Evolutionary conservation across 1,140 invertebrate genomes (phyloP), one percentile per base, ranked within the genome.

Genomic region (Drosophila nannoptera): DNA sequence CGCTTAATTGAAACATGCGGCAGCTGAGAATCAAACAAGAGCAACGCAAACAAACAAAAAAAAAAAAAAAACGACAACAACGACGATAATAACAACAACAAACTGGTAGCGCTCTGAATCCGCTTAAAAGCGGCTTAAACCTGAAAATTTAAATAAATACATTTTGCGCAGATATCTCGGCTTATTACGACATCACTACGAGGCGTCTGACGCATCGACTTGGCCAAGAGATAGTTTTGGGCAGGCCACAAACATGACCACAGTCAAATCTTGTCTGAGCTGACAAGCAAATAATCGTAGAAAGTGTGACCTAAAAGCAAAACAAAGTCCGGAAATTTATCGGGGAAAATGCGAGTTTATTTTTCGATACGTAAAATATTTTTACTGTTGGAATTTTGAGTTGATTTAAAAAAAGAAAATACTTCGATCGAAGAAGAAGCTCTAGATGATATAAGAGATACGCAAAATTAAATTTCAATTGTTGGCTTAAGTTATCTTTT

Each of bases 51-150:
- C 35, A 53, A 5, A 31, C 49, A 58, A 5, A 22, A 22, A 22
- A 22, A 22, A 22, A 22, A 1, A 69, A 67, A 49, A 11, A 4
- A 29, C 35, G 45, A 8, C 45, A 56, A 58, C 8, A 45, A 52
- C 45, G 55, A 55, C 31, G 46, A 69, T 8, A 64, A 38, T n/a
- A 69, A 56, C 36, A 50, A 53, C 42, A 58, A 69, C 59, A 69
- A 48, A 33, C 14, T 53, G 22, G 16, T 16, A 43, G 59, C 49
- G 63, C 65, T 70, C 58, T 36, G 54, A 43, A 31, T 56, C 75
- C 59, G 75, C 78, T 67, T 69, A 50, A 60, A 83, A 76, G 80
- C 73, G 67, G 78, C 78, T 83, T 68, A 48, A 84, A 84, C 78
- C 78, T 73, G 80, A 69, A 71, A 58, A 68, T 33, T 69, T 52